A percentile compares a stretch with the other conserved stretches of the same genome.
Conservation (phyloP, 2,797 vertebrate species). For the Sylvia borin region DNA sequence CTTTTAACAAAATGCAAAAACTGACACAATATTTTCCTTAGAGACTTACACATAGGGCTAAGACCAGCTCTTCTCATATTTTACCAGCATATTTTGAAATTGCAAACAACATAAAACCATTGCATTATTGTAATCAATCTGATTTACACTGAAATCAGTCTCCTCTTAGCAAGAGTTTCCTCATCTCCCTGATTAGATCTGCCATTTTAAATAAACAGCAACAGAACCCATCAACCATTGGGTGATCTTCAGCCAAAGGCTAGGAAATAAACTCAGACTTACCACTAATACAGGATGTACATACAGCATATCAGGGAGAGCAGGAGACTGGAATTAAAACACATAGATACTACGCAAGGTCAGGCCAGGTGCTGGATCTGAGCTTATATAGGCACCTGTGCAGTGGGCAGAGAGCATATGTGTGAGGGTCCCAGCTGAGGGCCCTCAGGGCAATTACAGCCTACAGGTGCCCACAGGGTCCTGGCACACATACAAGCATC, state of each 20-base stretch:
- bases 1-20: not conserved
- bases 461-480: not conserved
- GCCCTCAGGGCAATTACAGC: not conserved
- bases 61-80: not conserved
- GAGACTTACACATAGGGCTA: not conserved
- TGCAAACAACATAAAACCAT: not conserved
- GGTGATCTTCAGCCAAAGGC: not conserved
- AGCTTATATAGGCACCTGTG: not conserved
- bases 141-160: not conserved
- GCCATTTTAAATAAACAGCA: not conserved
- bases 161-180: not conserved
- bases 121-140: not conserved
- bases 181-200: not conserved
- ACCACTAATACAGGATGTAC: not conserved
- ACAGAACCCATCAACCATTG: not conserved
- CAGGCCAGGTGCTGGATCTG: rapidly evolving
- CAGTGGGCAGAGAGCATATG: not conserved
- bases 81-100: not conserved
- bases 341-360: rapidly evolving
- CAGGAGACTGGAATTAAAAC: rapidly evolving
- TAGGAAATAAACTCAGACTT: not conserved
- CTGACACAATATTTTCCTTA: not conserved
- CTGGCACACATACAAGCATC: not conserved
- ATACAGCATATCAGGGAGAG: not conserved
- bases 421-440: not conserved